These are phyloP conservation scores for Limanda limanda DNA, from an alignment of 2,113 vertebrate species.

Conservation along the genomic window DNA sequence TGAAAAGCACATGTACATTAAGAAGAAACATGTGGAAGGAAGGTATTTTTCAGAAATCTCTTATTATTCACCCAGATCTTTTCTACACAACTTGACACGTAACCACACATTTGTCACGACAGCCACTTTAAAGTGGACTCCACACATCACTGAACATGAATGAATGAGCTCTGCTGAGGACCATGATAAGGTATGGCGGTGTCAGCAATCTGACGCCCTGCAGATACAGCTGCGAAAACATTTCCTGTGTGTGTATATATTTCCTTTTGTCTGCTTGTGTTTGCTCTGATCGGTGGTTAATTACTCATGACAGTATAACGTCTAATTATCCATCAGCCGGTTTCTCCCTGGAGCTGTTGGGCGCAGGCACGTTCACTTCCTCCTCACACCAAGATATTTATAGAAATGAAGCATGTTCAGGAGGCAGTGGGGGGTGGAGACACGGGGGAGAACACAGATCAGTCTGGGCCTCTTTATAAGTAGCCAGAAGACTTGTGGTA, in stretches of 20 bases:
- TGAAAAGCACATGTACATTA: too few relatives aligned
- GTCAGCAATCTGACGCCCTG: not conserved
- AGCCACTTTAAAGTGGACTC: too few relatives aligned
- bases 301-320: constrained; percentile 46
- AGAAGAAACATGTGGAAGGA: too few relatives aligned
- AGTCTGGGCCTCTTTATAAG: constrained; percentile 19
- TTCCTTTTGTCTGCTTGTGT: not conserved
- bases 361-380: constrained; percentile 40
- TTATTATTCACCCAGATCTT: too few relatives aligned
- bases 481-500: not conserved
- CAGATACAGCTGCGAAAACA: not conserved
- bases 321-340: constrained; percentile 51
- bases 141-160: not conserved
- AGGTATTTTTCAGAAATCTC: too few relatives aligned
- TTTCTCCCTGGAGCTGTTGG: constrained; percentile 41
- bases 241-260: not conserved
- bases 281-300: constrained; percentile 44
- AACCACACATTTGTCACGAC: too few relatives aligned
- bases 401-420: constrained; percentile 42
- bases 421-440: not conserved
- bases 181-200: not conserved
- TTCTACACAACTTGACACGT: too few relatives aligned
- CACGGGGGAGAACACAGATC: not conserved
- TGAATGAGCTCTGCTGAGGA: not conserved
- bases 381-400: constrained; percentile 51